phyloP scores from a whole-genome alignment of 2,888 invertebrate genomes.

The Rhabditoides inermis region DNA sequence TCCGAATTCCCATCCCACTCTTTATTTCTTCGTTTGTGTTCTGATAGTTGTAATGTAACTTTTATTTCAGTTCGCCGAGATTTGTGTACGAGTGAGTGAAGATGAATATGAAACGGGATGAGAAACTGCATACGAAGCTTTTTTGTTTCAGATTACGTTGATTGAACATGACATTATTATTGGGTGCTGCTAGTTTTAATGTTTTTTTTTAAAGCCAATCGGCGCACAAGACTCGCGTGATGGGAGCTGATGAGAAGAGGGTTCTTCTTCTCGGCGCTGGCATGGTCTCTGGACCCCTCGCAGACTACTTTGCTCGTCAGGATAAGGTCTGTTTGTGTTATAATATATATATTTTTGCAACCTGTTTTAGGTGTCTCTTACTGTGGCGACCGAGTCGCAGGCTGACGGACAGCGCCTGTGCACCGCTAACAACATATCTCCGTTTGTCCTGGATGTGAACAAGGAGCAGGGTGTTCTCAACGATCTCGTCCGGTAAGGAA shows the following conservation, averaged over 20 bases:
- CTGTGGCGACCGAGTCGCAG: constrained; percentile 69
- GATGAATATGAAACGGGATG: too few relatives aligned
- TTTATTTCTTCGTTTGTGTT: too few relatives aligned
- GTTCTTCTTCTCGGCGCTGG: constrained; percentile 90
- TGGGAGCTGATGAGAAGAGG: constrained; percentile 50
- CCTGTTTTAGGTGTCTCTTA: constrained; percentile 18
- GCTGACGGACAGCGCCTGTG: constrained; percentile 81
- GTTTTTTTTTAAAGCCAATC: too few relatives aligned
- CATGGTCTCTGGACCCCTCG: constrained; percentile 81
- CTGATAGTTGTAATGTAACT: too few relatives aligned
- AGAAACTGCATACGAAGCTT: too few relatives aligned
- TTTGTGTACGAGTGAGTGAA: too few relatives aligned
- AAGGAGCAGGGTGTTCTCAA: constrained; percentile 66
- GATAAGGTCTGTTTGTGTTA: constrained; percentile 59
- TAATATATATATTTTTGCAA: background rate
- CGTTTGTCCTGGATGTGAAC: constrained; percentile 73
- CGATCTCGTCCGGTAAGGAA: constrained; percentile 63
- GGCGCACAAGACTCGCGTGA: constrained; percentile 67
- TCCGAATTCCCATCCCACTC: too few relatives aligned
- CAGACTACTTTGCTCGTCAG: constrained; percentile 83
- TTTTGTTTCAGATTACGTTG: too few relatives aligned
- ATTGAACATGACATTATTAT: too few relatives aligned
- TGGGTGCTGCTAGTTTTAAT: too few relatives aligned
- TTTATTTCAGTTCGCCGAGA: too few relatives aligned
- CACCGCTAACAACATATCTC: constrained; percentile 64